Conservation (phyloP, 2,888 invertebrate genomes). For the Scrobipalpa costella region DNA sequence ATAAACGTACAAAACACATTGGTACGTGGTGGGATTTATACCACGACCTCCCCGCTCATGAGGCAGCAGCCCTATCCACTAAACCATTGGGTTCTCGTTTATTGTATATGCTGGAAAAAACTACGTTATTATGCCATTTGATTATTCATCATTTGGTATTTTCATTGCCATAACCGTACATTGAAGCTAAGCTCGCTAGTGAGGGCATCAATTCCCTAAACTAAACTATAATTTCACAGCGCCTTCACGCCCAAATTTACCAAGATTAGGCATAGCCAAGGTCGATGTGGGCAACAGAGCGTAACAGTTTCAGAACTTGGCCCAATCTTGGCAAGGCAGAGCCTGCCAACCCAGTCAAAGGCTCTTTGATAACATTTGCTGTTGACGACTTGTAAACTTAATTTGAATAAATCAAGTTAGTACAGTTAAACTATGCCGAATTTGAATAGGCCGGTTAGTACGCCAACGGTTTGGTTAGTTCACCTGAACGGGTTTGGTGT, state of each 20-base stretch:
- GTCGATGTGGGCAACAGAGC: constrained; percentile 59
- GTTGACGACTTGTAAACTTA: constrained; percentile 57
- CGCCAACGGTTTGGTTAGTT: constrained; percentile 10
- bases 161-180: no score
- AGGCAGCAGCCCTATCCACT: no score
- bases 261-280: constrained; percentile 49
- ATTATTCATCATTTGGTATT: no score
- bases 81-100: no score
- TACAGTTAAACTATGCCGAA: constrained; percentile 49
- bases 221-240: constrained; percentile 43
- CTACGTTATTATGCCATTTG: no score
- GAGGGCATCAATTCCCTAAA: background rate
- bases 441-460: constrained; percentile 22
- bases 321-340: constrained; percentile 53
- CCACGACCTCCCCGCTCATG: no score
- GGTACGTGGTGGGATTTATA: no score
- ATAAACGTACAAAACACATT: no score
- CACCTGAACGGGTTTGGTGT: constrained; percentile 10
- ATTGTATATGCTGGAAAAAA: no score
- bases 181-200: no score
- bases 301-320: constrained; percentile 65
- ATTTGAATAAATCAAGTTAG: constrained; percentile 71
- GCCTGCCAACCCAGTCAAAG: constrained; percentile 57
- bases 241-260: constrained; percentile 3
- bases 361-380: constrained; percentile 65